Evolutionary conservation across 2,888 invertebrate species (phyloP).

Genomic region (Mythimna albipuncta): DNA sequence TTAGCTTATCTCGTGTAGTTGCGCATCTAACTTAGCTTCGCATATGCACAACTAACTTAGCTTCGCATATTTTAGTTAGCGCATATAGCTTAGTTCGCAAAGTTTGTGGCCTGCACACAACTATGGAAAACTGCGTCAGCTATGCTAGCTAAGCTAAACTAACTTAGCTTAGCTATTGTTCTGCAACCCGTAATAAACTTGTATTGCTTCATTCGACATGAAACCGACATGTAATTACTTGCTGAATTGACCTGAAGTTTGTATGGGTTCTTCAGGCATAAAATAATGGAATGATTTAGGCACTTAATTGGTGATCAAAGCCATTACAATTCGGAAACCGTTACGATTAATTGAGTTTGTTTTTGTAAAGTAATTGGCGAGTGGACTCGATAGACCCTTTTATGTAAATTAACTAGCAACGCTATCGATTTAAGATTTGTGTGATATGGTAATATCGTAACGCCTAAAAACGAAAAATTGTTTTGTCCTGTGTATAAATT

Average conservation of each 20-base stretch:
- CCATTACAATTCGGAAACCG: conserved; percentile 6
- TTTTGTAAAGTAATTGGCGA: conserved; percentile 29
- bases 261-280: conserved; percentile 23
- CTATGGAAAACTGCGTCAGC: no score
- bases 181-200: not conserved
- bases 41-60: no score
- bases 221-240: conserved; percentile 30
- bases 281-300: conserved; percentile 25
- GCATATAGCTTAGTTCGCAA: no score
- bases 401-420: conserved; percentile 26
- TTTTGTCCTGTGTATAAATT: no score
- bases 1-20: no score
- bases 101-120: no score
- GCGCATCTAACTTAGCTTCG: no score
- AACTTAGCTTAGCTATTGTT: no score
- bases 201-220: conserved; percentile 32
- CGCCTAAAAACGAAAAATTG: no score
- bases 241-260: conserved; percentile 24
- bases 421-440: conserved; percentile 20
- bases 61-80: no score
- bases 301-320: conserved; percentile 16
- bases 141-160: no score
- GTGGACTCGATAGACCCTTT: conserved; percentile 23
- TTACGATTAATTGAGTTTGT: conserved; percentile 28
- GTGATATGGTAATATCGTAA: not conserved